Conservation (phyloP, 2,113 vertebrate genomes). For the Ranitomeya variabilis region DNA sequence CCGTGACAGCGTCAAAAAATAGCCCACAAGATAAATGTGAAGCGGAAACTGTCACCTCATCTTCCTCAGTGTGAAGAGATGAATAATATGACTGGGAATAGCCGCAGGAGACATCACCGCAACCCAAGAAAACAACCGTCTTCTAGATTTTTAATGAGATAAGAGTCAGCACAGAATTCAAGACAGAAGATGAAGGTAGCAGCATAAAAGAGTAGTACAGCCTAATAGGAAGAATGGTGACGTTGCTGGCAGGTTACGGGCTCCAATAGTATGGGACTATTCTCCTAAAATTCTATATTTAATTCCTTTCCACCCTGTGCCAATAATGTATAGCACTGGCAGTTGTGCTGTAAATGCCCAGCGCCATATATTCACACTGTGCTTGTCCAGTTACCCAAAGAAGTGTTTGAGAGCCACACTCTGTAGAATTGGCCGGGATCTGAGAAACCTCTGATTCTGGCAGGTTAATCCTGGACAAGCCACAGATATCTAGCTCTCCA, state of each 20-base stretch:
- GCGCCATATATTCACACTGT: too few relatives aligned
- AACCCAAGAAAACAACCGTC: slow-evolving; percentile 3
- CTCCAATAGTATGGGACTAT: not conserved
- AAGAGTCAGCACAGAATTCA: not conserved
- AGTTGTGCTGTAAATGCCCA: too few relatives aligned
- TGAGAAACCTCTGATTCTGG: too few relatives aligned
- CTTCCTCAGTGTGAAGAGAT: slow-evolving; percentile 27
- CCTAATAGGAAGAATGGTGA: not conserved
- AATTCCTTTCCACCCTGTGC: not conserved
- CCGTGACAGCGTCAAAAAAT: slow-evolving; percentile 41
- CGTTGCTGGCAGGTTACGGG: not conserved
- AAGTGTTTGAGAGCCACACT: too few relatives aligned
- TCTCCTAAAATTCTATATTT: not conserved
- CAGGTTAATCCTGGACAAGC: too few relatives aligned
- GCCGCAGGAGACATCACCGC: not conserved
- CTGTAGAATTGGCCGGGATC: too few relatives aligned
- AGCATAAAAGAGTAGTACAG: not conserved
- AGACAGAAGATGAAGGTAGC: not conserved
- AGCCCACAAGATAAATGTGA: slow-evolving; percentile 44
- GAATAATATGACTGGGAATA: slow-evolving; percentile 45
- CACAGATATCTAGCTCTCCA: too few relatives aligned
- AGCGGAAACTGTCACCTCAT: slow-evolving; percentile 43
- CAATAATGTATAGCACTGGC: too few relatives aligned
- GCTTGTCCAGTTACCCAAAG: too few relatives aligned
- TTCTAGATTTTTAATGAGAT: not conserved